Evolutionary conservation across 2,797 vertebrate genomes (phyloP).

Genomic region (Naso thynnoides): DNA sequence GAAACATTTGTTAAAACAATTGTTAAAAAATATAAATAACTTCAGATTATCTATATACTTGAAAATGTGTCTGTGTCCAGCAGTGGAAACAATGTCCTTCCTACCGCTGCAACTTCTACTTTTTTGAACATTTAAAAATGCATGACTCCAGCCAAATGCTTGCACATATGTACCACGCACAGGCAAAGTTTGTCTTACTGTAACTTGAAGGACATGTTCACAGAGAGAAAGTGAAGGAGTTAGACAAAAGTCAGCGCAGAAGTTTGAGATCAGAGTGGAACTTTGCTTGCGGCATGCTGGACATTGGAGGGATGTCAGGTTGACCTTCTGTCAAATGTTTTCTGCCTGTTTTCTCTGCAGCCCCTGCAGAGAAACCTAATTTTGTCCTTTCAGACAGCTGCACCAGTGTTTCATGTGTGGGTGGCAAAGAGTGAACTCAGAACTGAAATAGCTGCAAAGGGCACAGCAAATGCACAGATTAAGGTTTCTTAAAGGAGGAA

Average conservation of each 20-base stretch:
- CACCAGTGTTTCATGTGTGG: conserved; percentile 53
- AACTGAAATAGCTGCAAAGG: conserved; percentile 42
- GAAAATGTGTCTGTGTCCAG: too few relatives aligned
- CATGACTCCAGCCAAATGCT: conserved; percentile 1
- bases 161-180: neutral
- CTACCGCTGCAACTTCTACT: neutral
- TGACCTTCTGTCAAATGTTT: conserved; percentile 66
- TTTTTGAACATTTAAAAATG: conserved; percentile 7
- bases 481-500: conserved; percentile 13
- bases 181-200: neutral
- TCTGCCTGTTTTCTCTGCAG: conserved; percentile 46
- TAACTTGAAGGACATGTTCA: conserved; percentile 37
- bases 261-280: conserved; percentile 58
- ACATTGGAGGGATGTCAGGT: conserved; percentile 45
- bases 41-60: too few relatives aligned
- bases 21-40: too few relatives aligned
- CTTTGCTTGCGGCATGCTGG: conserved; percentile 48
- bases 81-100: neutral
- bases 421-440: conserved; percentile 31
- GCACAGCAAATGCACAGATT: conserved; percentile 12
- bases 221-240: conserved; percentile 34
- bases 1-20: too few relatives aligned
- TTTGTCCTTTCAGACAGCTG: conserved; percentile 62
- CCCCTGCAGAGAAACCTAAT: conserved; percentile 63
- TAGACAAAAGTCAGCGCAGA: conserved; percentile 42